phyloP scores from a whole-genome alignment of 2,797 vertebrate genomes.

The Acrossocheilus wenchowensis region DNA sequence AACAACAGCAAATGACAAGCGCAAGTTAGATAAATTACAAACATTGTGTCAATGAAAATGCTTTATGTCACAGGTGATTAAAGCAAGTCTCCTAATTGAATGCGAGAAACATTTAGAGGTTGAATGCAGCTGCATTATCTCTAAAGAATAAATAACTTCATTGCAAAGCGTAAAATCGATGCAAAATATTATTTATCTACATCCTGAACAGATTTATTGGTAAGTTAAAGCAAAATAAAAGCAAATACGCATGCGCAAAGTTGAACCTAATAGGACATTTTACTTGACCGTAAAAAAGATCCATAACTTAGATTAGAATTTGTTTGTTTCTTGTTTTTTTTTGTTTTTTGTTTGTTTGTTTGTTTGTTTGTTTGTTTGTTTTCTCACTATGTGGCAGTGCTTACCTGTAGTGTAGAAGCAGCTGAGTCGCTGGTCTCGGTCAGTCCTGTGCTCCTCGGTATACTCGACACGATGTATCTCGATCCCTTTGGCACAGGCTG shows the following conservation, averaged over 20 bases:
- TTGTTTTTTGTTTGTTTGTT: background rate
- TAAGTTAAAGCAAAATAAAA: background rate
- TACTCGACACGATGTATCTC: slow-evolving; percentile 70
- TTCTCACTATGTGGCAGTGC: background rate
- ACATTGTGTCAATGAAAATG: slow-evolving; percentile 31
- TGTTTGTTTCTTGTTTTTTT: background rate
- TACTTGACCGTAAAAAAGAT: background rate
- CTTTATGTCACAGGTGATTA: slow-evolving; percentile 22
- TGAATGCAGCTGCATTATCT: slow-evolving; percentile 31
- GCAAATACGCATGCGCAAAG: background rate
- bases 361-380: background rate
- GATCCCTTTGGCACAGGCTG: slow-evolving; percentile 68
- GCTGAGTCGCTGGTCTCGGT: slow-evolving; percentile 69
- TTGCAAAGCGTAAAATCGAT: background rate
- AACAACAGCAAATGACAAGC: background rate
- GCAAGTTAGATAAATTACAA: background rate
- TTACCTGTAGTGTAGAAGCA: slow-evolving; percentile 55
- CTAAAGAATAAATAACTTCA: background rate
- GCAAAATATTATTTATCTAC: background rate
- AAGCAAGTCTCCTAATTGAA: slow-evolving; percentile 13
- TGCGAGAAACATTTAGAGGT: slow-evolving; percentile 43
- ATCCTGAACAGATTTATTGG: background rate
- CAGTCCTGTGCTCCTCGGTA: slow-evolving; percentile 67
- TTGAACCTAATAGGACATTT: background rate
- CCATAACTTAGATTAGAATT: background rate